Percentiles rank a stretch among this genome's conserved stretches.
phyloP scores from a whole-genome alignment of 1,140 invertebrate species.

The Rhynchophorus ferrugineus region DNA sequence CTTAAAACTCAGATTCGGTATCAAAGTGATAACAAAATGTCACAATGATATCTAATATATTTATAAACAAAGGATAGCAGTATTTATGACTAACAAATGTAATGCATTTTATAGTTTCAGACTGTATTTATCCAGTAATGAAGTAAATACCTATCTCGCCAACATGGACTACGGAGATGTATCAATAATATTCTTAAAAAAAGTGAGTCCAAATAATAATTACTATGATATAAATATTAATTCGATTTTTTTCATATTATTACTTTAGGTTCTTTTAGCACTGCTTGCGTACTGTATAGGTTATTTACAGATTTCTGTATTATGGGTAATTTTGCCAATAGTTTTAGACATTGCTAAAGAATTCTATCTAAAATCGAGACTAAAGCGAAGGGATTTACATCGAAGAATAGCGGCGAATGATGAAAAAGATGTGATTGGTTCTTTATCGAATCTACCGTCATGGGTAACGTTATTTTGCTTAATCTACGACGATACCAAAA shows the following conservation, averaged over 20 bases:
- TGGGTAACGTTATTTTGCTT: conserved; percentile 21
- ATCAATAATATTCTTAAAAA: neutral
- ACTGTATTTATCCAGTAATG: too few species aligned
- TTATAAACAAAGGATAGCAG: too few species aligned
- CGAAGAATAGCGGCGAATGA: conserved; percentile 12
- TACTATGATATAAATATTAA: neutral
- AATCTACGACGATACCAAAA: neutral
- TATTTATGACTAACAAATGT: too few species aligned
- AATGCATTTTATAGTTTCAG: too few species aligned
- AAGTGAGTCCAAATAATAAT: neutral
- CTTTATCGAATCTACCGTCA: conserved; percentile 19
- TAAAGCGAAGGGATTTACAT: conserved; percentile 9
- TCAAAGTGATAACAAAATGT: too few species aligned
- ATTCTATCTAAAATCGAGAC: neutral
- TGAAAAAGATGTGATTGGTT: conserved; percentile 23
- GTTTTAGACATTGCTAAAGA: conserved; percentile 7
- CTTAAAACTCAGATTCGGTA: too few species aligned
- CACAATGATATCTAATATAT: too few species aligned
- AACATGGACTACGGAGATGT: neutral
- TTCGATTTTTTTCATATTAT: neutral
- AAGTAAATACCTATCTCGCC: too few species aligned
- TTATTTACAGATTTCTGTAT: conserved; percentile 13
- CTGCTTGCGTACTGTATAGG: conserved; percentile 9
- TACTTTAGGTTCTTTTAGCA: neutral
- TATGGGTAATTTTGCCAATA: conserved; percentile 17